Base-by-base conservation (phyloP, 2,113 vertebrate species). In the Ceyx melanurus region DNA sequence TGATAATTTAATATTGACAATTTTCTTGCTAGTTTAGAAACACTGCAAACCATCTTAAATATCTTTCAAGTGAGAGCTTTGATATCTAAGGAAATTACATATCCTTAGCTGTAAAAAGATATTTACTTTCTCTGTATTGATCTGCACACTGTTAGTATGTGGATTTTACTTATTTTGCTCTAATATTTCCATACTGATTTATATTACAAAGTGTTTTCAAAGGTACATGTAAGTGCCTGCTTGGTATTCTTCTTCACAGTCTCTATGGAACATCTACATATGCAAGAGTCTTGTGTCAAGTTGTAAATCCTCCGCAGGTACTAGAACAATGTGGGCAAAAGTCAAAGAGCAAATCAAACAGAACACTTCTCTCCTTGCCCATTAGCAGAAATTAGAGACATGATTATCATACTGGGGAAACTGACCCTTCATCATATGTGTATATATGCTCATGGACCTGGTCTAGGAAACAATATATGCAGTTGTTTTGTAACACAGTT, bases 361-460 rank as follows among this genome's bases (percentile, higher is more conserved):
- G 54, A 86, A 54, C 4, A 73, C 2, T 17, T 76, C 31, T 88
- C 15, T 8, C 8, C 5, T 53, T 62, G 15, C 11, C 33, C 9
- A 58, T 2, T 50, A 72, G 20, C 1, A 66, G 16, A 92, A 54
- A 74, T 13, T 56, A 43, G 37, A 21, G 6, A 6, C 6, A 29
- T 13, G 5, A 61, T 45, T 5, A 21, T 65, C 8, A 31, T 13
- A 9, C 73, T 6, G 22, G 37, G 28, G 85, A 75, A 88, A 42
- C 3, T 46, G 5, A 1, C 35, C 17, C 12, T 42, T 14, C 42
- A 73, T 40, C 3, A 1, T 43, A 48, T 5, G 4, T 5, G 4
- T 18, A 19, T 60, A 50, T 33, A 50, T 21, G 53, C 46, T 79
- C 35, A 73, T 46, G 13, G 76, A 45, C 5, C 0, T 20, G 57